Evolutionary conservation across 2,888 invertebrate species (phyloP).

Genomic region (Euphydryas editha): DNA sequence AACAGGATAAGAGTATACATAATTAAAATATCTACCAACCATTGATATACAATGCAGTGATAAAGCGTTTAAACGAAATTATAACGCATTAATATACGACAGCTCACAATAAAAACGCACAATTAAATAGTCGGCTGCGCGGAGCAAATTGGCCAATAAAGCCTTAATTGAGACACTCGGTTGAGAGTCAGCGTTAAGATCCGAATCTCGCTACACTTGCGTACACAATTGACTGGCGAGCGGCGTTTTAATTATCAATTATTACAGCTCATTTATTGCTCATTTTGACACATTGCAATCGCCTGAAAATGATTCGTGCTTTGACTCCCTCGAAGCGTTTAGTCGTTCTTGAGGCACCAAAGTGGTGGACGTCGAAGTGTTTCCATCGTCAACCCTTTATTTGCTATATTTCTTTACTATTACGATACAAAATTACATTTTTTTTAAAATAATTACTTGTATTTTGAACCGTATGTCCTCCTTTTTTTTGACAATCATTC

Average conservation of each 20-base stretch:
- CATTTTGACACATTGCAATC: no score
- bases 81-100: constrained; percentile 20
- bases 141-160: constrained; percentile 65
- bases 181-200: constrained; percentile 55
- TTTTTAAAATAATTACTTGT: no score
- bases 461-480: no score
- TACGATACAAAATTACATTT: not conserved
- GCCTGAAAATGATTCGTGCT: no score
- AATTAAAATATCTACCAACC: not conserved
- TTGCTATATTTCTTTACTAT: no score
- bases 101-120: constrained; percentile 35
- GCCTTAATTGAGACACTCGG: constrained; percentile 73
- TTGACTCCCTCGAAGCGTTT: no score
- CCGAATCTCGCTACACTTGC: constrained; percentile 56
- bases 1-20: not conserved
- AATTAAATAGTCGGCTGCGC: constrained; percentile 37
- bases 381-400: no score
- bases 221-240: constrained; percentile 12
- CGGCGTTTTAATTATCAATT: not conserved
- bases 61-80: constrained; percentile 10
- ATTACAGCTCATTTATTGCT: not conserved
- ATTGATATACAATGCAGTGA: constrained; percentile 1
- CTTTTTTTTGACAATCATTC: no score
- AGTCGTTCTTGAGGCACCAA: no score
- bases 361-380: no score